Evolutionary conservation across 2,888 invertebrate genomes (phyloP).

Genomic region (Stenodema calcarata): DNA sequence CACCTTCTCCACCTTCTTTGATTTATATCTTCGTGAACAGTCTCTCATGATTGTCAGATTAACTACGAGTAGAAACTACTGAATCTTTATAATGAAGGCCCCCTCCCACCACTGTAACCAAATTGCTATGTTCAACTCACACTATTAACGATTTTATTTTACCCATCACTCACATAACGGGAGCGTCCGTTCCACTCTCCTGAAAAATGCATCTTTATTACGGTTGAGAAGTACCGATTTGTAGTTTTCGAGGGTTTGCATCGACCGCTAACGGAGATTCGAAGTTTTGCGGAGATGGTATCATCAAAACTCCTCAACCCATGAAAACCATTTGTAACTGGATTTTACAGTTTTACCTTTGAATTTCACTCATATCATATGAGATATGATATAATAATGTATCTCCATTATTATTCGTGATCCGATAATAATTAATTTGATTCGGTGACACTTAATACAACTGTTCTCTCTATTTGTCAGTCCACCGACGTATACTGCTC

Average conservation of each 20-base stretch:
- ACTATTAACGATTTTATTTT: no score
- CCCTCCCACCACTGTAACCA: no score
- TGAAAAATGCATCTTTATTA: no score
- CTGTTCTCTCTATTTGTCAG: conserved; percentile 6
- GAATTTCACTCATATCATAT: no score
- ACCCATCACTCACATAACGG: no score
- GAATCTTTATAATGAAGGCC: no score
- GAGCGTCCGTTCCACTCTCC: no score
- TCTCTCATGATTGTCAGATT: no score
- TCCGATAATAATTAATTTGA: neutral
- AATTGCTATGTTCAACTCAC: no score
- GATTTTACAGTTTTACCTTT: neutral
- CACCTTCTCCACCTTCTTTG: no score
- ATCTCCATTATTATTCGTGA: neutral
- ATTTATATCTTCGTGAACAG: no score
- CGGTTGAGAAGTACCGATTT: neutral
- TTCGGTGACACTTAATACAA: neutral
- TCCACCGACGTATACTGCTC: conserved; percentile 29
- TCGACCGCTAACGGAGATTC: neutral
- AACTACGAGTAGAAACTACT: no score
- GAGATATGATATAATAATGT: neutral
- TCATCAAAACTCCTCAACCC: neutral
- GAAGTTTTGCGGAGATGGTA: neutral
- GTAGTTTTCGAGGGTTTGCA: neutral
- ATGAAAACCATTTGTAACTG: neutral